Evolutionary conservation across 2,888 invertebrate species (phyloP).

Genomic region (Drosophila pullipes): DNA sequence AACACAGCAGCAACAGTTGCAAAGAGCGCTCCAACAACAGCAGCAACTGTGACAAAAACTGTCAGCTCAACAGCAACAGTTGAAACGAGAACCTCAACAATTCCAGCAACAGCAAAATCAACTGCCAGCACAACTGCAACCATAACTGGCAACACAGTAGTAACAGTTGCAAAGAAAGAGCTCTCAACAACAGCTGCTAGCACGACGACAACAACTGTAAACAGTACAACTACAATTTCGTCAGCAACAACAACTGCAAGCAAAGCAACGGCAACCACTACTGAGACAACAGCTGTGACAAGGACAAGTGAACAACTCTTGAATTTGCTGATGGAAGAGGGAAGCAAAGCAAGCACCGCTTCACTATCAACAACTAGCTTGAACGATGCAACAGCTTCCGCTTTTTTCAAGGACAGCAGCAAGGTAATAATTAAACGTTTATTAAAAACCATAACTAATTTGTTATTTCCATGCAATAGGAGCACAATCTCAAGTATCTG

Average conservation of each 20-base stretch:
- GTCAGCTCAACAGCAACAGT: not conserved
- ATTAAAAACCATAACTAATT: not conserved
- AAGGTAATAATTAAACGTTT: conserved; percentile 31
- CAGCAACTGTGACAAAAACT: not conserved
- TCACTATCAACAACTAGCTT: not conserved
- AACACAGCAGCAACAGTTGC: not conserved
- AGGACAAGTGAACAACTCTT: not conserved
- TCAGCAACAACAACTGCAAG: not conserved
- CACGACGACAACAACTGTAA: not conserved
- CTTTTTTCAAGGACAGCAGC: conserved; percentile 26
- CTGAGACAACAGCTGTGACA: not conserved
- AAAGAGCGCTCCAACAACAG: not conserved
- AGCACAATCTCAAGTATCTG: conserved; percentile 52
- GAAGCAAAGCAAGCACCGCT: not conserved
- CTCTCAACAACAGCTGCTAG: not conserved
- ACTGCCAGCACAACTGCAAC: not conserved
- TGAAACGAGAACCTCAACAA: not conserved
- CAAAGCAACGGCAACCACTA: not conserved
- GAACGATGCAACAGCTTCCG: not conserved
- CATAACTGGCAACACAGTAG: not conserved
- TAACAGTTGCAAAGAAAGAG: not conserved
- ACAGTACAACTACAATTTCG: not conserved
- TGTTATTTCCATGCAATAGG: conserved; percentile 25
- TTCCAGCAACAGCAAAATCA: not conserved
- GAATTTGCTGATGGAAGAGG: not conserved